These are phyloP conservation scores for Gymnoscopelus braueri DNA, from an alignment of 2,797 vertebrate species.

Conservation along the genomic window DNA sequence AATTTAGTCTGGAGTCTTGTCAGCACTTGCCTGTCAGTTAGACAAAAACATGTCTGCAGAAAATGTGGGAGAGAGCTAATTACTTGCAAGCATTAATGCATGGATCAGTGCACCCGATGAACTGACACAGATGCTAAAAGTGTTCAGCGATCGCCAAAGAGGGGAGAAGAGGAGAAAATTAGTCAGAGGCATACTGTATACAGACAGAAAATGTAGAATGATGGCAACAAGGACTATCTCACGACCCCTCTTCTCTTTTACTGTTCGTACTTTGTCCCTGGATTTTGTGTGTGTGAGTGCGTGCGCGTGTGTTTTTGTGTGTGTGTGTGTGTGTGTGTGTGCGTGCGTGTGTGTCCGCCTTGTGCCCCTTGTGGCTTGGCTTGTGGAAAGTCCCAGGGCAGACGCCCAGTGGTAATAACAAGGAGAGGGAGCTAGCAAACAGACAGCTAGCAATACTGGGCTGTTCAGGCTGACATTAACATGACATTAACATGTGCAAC, in stretches of 20 bases:
- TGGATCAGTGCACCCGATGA: background rate
- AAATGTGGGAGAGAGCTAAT: background rate
- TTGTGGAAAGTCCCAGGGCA: slow-evolving; percentile 69
- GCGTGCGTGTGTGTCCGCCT: background rate
- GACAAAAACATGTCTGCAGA: background rate
- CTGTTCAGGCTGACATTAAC: slow-evolving; percentile 24
- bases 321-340: background rate
- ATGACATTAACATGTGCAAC: background rate
- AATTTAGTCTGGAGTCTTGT: background rate
- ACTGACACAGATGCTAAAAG: background rate
- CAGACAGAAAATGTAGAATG: slow-evolving; percentile 3
- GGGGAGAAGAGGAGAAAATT: too few relatives aligned
- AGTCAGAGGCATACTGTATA: background rate
- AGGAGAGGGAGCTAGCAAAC: slow-evolving; percentile 22
- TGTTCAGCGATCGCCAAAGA: background rate
- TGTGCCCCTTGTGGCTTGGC: slow-evolving; percentile 7
- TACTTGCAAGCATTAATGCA: background rate
- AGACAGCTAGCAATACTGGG: slow-evolving; percentile 6
- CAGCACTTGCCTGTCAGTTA: background rate
- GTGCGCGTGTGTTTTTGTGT: too few relatives aligned
- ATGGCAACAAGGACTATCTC: background rate
- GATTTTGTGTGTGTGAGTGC: background rate
- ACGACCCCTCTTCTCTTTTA: background rate
- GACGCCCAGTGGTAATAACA: slow-evolving; percentile 50
- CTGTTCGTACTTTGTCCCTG: background rate